Percentiles rank a stretch among this genome's conserved stretches.
Evolutionary conservation across 2,797 vertebrate genomes (phyloP).

Genomic region (Poecilia gillii): DNA sequence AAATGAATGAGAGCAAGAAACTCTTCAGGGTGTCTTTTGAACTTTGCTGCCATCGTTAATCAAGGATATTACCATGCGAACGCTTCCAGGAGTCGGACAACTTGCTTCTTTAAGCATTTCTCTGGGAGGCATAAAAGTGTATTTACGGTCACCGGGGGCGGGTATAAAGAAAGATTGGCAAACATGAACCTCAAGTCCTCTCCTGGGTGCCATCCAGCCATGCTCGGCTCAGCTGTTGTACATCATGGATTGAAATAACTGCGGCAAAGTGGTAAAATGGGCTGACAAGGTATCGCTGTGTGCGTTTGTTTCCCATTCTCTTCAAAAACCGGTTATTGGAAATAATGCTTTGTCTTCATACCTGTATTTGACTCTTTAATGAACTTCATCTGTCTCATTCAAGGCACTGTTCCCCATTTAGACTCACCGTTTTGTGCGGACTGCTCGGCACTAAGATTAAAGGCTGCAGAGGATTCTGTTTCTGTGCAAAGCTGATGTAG

Average conservation of each 20-base stretch:
- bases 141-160: slow-evolving; percentile 75
- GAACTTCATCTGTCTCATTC: slow-evolving; percentile 82
- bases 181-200: slow-evolving; percentile 81
- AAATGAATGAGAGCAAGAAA: slow-evolving; percentile 72
- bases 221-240: slow-evolving; percentile 59
- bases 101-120: slow-evolving; percentile 81
- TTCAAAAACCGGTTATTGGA: slow-evolving; percentile 61
- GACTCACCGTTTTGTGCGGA: slow-evolving; percentile 67
- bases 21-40: slow-evolving; percentile 68
- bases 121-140: slow-evolving; percentile 77
- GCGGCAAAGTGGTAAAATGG: slow-evolving; percentile 65
- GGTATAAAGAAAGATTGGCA: slow-evolving; percentile 79
- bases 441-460: slow-evolving; percentile 68
- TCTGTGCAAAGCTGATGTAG: slow-evolving; percentile 75
- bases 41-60: slow-evolving; percentile 70
- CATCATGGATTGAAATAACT: slow-evolving; percentile 76
- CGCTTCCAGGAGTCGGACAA: slow-evolving; percentile 71
- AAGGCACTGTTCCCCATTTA: slow-evolving; percentile 58
- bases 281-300: slow-evolving; percentile 65
- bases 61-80: slow-evolving; percentile 71
- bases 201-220: slow-evolving; percentile 71
- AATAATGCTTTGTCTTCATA: slow-evolving; percentile 77
- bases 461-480: slow-evolving; percentile 65
- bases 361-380: slow-evolving; percentile 72
- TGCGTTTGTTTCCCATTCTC: slow-evolving; percentile 58